Conservation (phyloP, 2,113 vertebrate species). For the Natator depressus region DNA sequence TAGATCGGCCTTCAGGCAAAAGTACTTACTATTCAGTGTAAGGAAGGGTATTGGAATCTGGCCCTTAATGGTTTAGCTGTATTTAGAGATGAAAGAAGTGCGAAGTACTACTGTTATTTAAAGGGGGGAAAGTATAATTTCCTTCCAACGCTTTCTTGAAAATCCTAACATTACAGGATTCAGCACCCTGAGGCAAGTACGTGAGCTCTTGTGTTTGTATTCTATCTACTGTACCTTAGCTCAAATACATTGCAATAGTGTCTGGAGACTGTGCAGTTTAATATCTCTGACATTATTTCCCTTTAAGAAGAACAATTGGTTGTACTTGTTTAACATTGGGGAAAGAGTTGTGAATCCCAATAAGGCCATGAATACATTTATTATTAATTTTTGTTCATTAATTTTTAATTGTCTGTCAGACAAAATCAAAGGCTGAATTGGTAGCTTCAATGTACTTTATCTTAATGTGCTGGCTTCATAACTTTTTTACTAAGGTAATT, state of each 20-base stretch:
- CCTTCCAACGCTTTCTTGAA: neutral
- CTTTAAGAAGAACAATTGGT: slow-evolving; percentile 61
- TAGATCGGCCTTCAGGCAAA: neutral
- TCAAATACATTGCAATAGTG: neutral
- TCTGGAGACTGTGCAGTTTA: neutral
- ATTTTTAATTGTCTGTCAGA: slow-evolving; percentile 82
- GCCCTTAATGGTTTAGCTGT: neutral
- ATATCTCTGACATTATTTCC: neutral
- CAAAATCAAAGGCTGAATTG: slow-evolving; percentile 76
- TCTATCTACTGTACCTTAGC: neutral
- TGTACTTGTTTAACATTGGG: slow-evolving; percentile 58
- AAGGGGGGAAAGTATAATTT: neutral
- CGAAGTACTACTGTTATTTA: neutral
- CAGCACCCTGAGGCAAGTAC: neutral
- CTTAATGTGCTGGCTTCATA: slow-evolving; percentile 76
- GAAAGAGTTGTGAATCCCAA: slow-evolving; percentile 78
- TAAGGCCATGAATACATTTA: slow-evolving; percentile 78
- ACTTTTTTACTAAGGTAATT: slow-evolving; percentile 81
- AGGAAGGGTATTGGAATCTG: neutral
- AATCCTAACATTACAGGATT: neutral
- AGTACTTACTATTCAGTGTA: neutral
- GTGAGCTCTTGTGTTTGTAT: neutral
- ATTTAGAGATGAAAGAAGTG: neutral
- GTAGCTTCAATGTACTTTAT: slow-evolving; percentile 75
- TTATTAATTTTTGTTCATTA: slow-evolving; percentile 80